These are phyloP conservation scores for Mantis religiosa DNA, from an alignment of 2,888 invertebrate genomes.

Conservation along the genomic window DNA sequence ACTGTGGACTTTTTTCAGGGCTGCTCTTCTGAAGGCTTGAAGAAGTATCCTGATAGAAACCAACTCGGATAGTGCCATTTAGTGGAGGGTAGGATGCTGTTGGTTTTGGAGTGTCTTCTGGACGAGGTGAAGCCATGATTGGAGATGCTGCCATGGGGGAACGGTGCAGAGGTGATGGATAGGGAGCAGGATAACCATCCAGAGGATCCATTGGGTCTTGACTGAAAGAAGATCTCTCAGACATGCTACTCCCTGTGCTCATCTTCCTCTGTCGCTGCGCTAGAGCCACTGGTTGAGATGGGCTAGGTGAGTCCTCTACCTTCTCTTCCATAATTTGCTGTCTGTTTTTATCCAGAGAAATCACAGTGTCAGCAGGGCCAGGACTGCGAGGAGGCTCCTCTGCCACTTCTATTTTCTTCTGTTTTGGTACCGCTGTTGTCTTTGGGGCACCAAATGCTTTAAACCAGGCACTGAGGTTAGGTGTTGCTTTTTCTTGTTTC, in stretches of 20 bases:
- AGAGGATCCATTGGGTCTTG: conserved; percentile 46
- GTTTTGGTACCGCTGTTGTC: conserved; percentile 54
- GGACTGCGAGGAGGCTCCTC: conserved; percentile 13
- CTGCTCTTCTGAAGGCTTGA: conserved; percentile 35
- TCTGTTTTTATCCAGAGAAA: background rate
- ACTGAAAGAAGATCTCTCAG: conserved; percentile 73
- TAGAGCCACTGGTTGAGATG: conserved; percentile 7
- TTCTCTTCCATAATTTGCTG: background rate
- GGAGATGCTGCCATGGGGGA: conserved; percentile 53
- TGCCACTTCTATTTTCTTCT: conserved; percentile 42
- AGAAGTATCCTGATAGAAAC: conserved; percentile 79
- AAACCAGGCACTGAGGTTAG: conserved; percentile 87
- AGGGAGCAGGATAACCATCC: conserved; percentile 60
- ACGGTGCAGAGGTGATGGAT: conserved; percentile 67
- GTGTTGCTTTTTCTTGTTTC: conserved; percentile 67
- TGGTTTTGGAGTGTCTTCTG: conserved; percentile 61
- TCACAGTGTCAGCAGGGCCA: background rate
- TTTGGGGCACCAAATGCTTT: conserved; percentile 88
- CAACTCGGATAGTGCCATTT: conserved; percentile 81
- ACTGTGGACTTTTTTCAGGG: conserved; percentile 35
- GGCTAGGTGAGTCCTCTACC: conserved; percentile 21
- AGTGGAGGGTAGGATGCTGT: conserved; percentile 65
- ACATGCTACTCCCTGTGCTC: conserved; percentile 75
- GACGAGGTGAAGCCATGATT: conserved; percentile 65
- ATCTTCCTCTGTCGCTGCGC: conserved; percentile 59